Conservation (phyloP, 2,888 invertebrate genomes). For the Ectemnius continuus region DNA sequence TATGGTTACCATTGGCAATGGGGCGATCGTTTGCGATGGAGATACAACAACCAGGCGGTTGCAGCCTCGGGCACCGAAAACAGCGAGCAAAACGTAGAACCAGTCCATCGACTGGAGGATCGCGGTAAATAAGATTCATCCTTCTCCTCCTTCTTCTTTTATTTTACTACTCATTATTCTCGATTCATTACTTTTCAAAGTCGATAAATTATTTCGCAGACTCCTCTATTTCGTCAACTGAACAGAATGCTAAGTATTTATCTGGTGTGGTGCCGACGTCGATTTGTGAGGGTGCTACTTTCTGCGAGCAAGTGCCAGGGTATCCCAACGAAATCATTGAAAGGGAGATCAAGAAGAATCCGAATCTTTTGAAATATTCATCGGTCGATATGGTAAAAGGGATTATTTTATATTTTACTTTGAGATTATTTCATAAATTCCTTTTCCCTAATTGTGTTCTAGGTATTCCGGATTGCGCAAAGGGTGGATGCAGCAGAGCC, state of each 20-base stretch:
- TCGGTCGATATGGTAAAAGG: slow-evolving; percentile 21
- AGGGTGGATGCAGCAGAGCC: slow-evolving; percentile 19
- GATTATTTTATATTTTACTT: slow-evolving; percentile 5
- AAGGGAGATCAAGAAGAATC: slow-evolving; percentile 18
- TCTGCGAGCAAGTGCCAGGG: slow-evolving; percentile 28
- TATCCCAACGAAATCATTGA: slow-evolving; percentile 37
- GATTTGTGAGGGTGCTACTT: slow-evolving; percentile 23
- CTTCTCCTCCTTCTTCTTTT: no score
- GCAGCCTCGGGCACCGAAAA: no score
- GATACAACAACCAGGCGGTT: no score
- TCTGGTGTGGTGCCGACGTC: not conserved
- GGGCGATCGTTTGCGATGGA: not conserved
- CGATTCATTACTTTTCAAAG: no score
- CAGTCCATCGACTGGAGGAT: no score
- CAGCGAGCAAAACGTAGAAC: no score
- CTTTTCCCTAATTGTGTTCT: not conserved
- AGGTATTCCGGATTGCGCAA: not conserved
- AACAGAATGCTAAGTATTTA: no score
- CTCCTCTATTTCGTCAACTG: no score
- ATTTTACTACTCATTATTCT: no score
- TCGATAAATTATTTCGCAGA: not conserved
- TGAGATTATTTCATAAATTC: no score
- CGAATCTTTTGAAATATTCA: slow-evolving; percentile 11
- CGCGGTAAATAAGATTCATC: no score
- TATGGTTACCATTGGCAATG: not conserved